Evolutionary conservation across 2,888 invertebrate genomes (phyloP).

Genomic region (Theretra japonica): DNA sequence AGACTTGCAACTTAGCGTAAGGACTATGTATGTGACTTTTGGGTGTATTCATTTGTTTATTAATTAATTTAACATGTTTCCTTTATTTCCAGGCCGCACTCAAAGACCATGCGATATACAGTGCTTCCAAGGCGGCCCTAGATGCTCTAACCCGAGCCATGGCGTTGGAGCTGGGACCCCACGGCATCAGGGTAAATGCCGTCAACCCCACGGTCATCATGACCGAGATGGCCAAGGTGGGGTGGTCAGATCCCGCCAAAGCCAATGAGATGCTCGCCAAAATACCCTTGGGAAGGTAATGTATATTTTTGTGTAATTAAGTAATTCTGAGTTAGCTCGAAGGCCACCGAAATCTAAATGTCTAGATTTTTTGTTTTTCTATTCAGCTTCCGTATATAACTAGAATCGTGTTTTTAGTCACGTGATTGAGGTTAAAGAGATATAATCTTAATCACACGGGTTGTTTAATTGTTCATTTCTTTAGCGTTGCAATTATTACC

Average conservation of each 20-base stretch:
- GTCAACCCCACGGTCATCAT: conserved; percentile 97
- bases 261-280: conserved; percentile 89
- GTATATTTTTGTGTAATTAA: background rate
- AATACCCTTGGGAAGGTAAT: conserved; percentile 93
- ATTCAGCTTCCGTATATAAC: too few species aligned
- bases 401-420: too few species aligned
- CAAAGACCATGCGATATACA: conserved; percentile 91
- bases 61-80: background rate
- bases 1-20: too few species aligned
- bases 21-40: too few species aligned
- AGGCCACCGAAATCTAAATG: too few species aligned
- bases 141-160: conserved; percentile 93
- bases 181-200: conserved; percentile 94
- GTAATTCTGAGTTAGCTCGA: too few species aligned
- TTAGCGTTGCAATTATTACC: too few species aligned
- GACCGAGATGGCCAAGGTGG: conserved; percentile 94
- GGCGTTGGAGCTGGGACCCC: conserved; percentile 94
- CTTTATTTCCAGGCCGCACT: conserved; percentile 85
- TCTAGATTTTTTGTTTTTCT: too few species aligned
- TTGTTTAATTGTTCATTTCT: too few species aligned
- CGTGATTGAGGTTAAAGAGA: too few species aligned
- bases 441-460: too few species aligned
- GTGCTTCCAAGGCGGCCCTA: conserved; percentile 95
- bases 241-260: conserved; percentile 94
- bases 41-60: too few species aligned